Evolutionary conservation across 2,113 vertebrate species (phyloP).

Genomic region (Macroglossus sobrinus): DNA sequence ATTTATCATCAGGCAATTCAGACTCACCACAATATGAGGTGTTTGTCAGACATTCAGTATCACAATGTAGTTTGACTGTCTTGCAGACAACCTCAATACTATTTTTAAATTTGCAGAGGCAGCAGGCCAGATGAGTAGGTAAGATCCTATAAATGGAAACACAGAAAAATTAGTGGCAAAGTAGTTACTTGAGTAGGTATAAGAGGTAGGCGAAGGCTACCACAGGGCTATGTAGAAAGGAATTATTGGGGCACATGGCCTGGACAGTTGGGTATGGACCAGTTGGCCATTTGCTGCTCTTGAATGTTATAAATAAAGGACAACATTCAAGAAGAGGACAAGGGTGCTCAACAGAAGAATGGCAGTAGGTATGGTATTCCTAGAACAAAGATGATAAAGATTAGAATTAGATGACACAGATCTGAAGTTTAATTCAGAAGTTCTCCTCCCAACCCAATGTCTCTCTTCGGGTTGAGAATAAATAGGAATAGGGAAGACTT

Average conservation of each 20-base stretch:
- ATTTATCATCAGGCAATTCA: not conserved
- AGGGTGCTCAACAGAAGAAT: not conserved
- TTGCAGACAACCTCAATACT: slow-evolving; percentile 40
- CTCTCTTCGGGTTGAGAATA: not conserved
- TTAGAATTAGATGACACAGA: not conserved
- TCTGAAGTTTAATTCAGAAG: not conserved
- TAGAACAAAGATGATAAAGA: not conserved
- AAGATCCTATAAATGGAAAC: slow-evolving; percentile 63
- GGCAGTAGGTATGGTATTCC: not conserved
- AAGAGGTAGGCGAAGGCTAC: not conserved
- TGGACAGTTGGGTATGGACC: not conserved
- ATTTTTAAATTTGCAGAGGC: slow-evolving; percentile 69
- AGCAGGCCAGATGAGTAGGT: slow-evolving; percentile 57
- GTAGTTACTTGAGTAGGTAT: not conserved
- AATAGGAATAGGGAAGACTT: not conserved
- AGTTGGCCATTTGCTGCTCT: not conserved
- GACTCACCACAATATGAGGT: slow-evolving; percentile 54
- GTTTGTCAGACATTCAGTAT: slow-evolving; percentile 21
- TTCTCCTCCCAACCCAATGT: not conserved
- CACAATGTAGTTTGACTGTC: slow-evolving; percentile 62
- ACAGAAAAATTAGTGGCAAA: not conserved
- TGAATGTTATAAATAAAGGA: not conserved
- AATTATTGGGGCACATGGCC: not conserved
- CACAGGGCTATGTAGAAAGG: not conserved
- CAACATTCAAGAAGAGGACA: not conserved